These are phyloP conservation scores for Aurelia aurita complex sp. Pacific DNA, from an alignment of 30 jellyfish, hydroid and myxozoan species.

Conservation along the genomic window DNA sequence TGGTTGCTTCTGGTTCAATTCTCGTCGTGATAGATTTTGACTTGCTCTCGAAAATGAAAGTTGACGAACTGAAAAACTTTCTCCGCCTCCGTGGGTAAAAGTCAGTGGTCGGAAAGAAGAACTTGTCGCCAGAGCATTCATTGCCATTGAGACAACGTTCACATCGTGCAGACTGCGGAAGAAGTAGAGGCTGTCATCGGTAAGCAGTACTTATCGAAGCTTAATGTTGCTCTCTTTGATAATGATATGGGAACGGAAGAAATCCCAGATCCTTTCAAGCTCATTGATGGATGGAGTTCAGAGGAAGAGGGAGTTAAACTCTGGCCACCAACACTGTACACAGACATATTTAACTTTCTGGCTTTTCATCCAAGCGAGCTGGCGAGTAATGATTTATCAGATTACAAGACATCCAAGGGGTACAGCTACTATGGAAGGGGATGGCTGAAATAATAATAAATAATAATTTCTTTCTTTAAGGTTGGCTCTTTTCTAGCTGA, in stretches of 20 bases:
- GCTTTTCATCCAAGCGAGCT: too few species aligned
- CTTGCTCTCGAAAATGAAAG: slow-evolving; percentile 28
- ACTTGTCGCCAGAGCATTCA: slow-evolving; percentile 47
- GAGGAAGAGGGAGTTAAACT: slow-evolving; percentile 17
- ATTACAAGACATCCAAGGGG: too few species aligned
- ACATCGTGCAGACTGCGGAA: slow-evolving; percentile 30
- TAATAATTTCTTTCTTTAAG: too few species aligned
- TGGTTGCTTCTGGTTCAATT: too few species aligned
- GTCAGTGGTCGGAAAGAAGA: slow-evolving; percentile 40
- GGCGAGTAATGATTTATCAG: too few species aligned
- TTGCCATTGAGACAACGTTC: slow-evolving; percentile 40
- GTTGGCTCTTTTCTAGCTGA: too few species aligned
- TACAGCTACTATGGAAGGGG: too few species aligned
- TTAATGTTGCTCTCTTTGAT: not conserved
- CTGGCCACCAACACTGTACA: slow-evolving; percentile 54
- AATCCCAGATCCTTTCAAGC: slow-evolving; percentile 57
- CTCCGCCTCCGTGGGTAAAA: slow-evolving; percentile 30
- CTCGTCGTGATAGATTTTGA: slow-evolving; percentile 11
- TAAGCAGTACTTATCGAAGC: slow-evolving; percentile 31
- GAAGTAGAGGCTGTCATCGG: slow-evolving; percentile 21
- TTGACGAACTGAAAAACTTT: slow-evolving; percentile 25
- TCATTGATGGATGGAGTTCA: slow-evolving; percentile 33
- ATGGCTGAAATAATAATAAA: too few species aligned
- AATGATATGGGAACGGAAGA: slow-evolving; percentile 11
- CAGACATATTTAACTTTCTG: not conserved